Evolutionary conservation across 2,888 invertebrate genomes (phyloP), one percentile per base, ranked within the genome.

Genomic region (Hecatera dysodea): DNA sequence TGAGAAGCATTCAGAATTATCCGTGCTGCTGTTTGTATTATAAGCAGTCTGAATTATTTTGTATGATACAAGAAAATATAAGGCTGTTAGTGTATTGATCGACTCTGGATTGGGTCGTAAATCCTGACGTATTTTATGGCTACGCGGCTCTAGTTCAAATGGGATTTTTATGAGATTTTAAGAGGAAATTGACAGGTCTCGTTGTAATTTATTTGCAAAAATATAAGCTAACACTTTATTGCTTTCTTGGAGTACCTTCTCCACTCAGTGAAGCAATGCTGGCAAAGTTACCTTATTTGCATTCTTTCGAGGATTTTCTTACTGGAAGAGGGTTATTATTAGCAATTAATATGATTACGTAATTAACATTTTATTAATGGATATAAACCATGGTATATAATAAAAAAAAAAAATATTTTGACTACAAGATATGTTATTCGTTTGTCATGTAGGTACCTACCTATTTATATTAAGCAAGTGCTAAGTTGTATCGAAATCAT

Each of bases 101-200:
- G 62, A 50, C 36, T 22, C 17, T 22, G 12, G 12, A 61, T 56
- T 52, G 22, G 27, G 63, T 72, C 67, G 78, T 77, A 72, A 67
- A 78, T 69, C 29, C 60, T 64, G 42, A 27, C 68, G 29, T 24
- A 24, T 39, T 77, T 77, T 78, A 77, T 63, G 50, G 55, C 46
- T 42, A 19, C 55, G 66, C 59, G 63, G 60, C 39, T 59, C 27
- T n/a, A 62, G 48, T 60, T 60, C 44, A 63, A 77, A 72, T 77
- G 63, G 67, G 46, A 67, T 55, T 77, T 76, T 77, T 77, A 77
- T 24, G 59, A 50, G 50, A n/a, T 67, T 67, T 77, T 67, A 77
- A 67, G 27, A 72, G 55, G 70, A 70, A 67, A 63, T 77, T 66
- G 67, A 67, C 50, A 61, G 64, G 72, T 67, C 22, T 77, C 36